Evolutionary conservation across 1,140 invertebrate genomes (phyloP).

Genomic region (Steinernema khuongi): DNA sequence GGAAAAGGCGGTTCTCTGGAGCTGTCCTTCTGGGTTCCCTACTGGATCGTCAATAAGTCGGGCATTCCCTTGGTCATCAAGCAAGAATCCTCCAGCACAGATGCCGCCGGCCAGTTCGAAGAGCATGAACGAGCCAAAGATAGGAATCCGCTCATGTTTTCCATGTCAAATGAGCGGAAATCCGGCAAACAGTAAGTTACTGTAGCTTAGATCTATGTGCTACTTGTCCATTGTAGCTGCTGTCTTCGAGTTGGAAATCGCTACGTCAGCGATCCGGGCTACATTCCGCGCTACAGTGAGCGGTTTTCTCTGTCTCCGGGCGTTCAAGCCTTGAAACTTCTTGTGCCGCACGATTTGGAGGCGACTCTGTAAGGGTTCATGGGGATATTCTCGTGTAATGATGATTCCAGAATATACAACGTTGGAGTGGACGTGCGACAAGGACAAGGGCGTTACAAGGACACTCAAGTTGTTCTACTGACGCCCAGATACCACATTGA

Average conservation of each 20-base stretch:
- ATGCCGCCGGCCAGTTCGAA: conserved; percentile 83
- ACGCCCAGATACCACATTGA: conserved; percentile 86
- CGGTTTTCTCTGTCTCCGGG: conserved; percentile 75
- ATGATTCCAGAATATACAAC: conserved; percentile 62
- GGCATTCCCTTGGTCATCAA: conserved; percentile 86
- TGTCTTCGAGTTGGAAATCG: conserved; percentile 70
- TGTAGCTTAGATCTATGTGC: conserved; percentile 58
- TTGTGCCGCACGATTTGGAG: conserved; percentile 66
- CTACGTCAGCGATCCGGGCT: conserved; percentile 56
- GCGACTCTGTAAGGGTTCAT: conserved; percentile 64
- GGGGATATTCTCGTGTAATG: background rate
- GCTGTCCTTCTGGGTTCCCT: conserved; percentile 76
- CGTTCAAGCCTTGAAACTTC: conserved; percentile 67
- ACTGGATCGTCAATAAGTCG: conserved; percentile 92
- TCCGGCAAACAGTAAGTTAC: conserved; percentile 40
- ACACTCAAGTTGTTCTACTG: conserved; percentile 84
- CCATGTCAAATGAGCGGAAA: conserved; percentile 72
- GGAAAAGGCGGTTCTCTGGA: conserved; percentile 65
- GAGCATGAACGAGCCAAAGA: conserved; percentile 87
- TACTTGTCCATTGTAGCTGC: conserved; percentile 57
- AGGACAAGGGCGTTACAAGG: conserved; percentile 77
- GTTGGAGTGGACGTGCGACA: conserved; percentile 72
- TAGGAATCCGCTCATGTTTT: conserved; percentile 85
- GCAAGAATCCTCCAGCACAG: conserved; percentile 72
- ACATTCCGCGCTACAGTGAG: conserved; percentile 35